Evolutionary conservation across 1,140 invertebrate species (phyloP).

Genomic region (Zaprionus capensis): DNA sequence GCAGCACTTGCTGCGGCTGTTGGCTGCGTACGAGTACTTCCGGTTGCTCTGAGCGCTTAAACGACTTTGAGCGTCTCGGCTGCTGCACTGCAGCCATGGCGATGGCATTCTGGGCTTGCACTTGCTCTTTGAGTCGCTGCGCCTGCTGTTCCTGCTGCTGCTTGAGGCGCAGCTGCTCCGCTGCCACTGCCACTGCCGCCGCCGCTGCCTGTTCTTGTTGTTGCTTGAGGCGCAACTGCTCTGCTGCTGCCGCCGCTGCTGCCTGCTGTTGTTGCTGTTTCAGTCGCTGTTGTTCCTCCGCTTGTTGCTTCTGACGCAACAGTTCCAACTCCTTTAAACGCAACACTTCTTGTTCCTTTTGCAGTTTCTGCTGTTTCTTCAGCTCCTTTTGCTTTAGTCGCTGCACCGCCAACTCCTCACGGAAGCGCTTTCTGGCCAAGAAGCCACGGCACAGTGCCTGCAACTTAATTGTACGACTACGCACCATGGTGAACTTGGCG

Average conservation of each 20-base stretch:
- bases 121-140: conserved; percentile 84
- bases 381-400: conserved; percentile 37
- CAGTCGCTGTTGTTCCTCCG: conserved; percentile 45
- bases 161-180: conserved; percentile 6
- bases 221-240: conserved; percentile 2
- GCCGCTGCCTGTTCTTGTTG: conserved; percentile 34
- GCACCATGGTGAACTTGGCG: conserved; percentile 89
- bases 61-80: conserved; percentile 42
- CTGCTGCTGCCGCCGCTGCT: conserved; percentile 9
- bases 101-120: conserved; percentile 44
- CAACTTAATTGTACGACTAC: conserved; percentile 88
- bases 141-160: conserved; percentile 20
- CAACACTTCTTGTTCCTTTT: conserved; percentile 31
- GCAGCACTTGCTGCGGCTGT: conserved; percentile 16
- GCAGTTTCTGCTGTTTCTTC: conserved; percentile 29
- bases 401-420: conserved; percentile 24
- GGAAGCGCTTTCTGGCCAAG: conserved; percentile 86
- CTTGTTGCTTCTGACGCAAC: conserved; percentile 27
- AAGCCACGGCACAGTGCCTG: conserved; percentile 91
- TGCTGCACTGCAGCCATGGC: conserved; percentile 68
- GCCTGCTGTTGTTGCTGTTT: conserved; percentile 84
- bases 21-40: conserved; percentile 79
- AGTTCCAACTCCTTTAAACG: conserved; percentile 1
- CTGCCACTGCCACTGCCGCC: conserved; percentile 20
- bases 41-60: conserved; percentile 85